These are phyloP conservation scores for Sarcoramphus papa DNA, from an alignment of 2,797 vertebrate species.

Conservation along the genomic window DNA sequence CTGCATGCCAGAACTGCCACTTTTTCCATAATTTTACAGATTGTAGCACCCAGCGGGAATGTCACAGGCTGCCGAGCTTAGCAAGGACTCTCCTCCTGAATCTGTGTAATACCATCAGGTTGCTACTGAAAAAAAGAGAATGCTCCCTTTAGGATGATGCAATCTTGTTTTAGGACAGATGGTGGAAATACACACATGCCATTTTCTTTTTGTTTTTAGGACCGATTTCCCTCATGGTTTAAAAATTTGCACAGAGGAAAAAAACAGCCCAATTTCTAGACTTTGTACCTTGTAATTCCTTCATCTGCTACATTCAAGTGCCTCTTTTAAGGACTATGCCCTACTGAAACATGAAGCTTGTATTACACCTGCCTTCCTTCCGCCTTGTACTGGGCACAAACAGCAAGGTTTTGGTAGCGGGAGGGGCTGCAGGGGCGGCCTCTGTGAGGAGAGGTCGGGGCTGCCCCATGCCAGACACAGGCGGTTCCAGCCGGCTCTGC, in stretches of 20 bases:
- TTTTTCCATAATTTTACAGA: neutral
- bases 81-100: neutral
- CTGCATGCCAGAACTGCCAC: neutral
- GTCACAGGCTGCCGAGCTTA: accelerated
- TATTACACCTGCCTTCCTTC: neutral
- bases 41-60: neutral
- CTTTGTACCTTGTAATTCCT: neutral
- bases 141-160: neutral
- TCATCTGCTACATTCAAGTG: neutral
- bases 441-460: neutral
- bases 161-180: neutral
- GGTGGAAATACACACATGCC: neutral
- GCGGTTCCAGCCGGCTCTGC: neutral
- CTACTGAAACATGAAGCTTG: neutral
- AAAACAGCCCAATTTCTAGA: neutral
- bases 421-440: accelerated
- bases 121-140: neutral
- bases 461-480: neutral
- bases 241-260: neutral
- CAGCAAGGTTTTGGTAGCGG: accelerated
- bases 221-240: neutral
- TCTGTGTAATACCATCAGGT: neutral
- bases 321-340: neutral
- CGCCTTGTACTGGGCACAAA: neutral
- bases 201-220: neutral